phyloP scores from a whole-genome alignment of 2,888 invertebrate species.

The Alcis repandata region DNA sequence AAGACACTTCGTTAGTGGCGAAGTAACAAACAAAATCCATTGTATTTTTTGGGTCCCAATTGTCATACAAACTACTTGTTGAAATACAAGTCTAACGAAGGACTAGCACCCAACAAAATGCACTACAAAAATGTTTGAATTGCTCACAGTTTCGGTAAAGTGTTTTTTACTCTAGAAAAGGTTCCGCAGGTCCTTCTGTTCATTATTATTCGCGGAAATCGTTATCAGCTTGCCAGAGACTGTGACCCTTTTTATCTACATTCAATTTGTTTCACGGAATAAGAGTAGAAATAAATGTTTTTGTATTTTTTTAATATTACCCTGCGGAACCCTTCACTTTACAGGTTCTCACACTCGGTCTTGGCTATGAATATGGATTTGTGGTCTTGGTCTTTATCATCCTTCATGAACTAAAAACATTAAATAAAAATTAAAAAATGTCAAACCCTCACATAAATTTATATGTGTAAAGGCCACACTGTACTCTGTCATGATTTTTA shows the following conservation, averaged over 20 bases:
- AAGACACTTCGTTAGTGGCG: too few relatives aligned
- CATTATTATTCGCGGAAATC: conserved; percentile 22
- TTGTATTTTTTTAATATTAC: conserved; percentile 1
- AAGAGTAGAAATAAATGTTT: conserved; percentile 5
- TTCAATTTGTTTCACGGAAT: conserved; percentile 19
- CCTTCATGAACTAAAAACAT: too few relatives aligned
- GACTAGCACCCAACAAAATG: not conserved
- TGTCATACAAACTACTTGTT: not conserved
- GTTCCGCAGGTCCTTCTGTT: conserved; percentile 11
- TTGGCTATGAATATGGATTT: not conserved
- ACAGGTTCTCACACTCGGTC: not conserved
- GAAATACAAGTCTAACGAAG: not conserved
- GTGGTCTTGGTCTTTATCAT: too few relatives aligned
- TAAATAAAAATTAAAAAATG: too few relatives aligned
- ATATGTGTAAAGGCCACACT: too few relatives aligned
- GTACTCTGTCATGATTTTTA: too few relatives aligned
- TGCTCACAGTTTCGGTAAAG: conserved; percentile 9
- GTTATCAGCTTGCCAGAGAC: conserved; percentile 24
- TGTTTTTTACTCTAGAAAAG: conserved; percentile 13
- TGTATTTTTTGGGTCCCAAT: too few relatives aligned
- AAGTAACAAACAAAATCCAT: too few relatives aligned
- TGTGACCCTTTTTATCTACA: conserved; percentile 19
- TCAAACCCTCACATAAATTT: too few relatives aligned
- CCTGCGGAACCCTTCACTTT: not conserved
- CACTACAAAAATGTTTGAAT: not conserved